These are phyloP conservation scores for Theonella swinhoei DNA, from an alignment of 37 sponge, comb jelly and placozoan species.

Conservation along the genomic window DNA sequence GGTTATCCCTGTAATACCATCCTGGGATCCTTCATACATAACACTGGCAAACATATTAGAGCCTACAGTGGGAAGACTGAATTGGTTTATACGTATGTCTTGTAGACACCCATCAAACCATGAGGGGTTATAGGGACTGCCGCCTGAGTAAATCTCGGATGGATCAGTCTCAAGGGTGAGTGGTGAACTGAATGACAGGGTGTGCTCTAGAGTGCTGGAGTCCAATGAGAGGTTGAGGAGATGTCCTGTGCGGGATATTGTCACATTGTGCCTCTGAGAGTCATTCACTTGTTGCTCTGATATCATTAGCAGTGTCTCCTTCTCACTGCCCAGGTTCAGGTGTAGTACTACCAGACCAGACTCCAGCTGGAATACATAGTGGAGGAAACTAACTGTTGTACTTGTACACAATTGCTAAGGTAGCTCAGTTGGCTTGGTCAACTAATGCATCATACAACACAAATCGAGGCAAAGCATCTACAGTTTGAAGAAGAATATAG, in stretches of 20 bases:
- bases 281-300: background rate
- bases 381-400: background rate
- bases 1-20: background rate
- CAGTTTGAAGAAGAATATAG: too few species aligned
- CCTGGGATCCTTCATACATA: background rate
- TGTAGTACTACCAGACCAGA: slow-evolving; percentile 18
- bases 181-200: slow-evolving; percentile 20
- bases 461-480: too few species aligned
- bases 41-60: slow-evolving; percentile 54
- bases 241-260: slow-evolving; percentile 25
- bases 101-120: slow-evolving; percentile 52
- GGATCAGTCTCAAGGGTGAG: slow-evolving; percentile 27
- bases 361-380: slow-evolving; percentile 12
- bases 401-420: background rate
- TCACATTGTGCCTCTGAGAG: slow-evolving; percentile 42
- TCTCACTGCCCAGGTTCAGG: slow-evolving; percentile 48
- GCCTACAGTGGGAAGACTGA: slow-evolving; percentile 32
- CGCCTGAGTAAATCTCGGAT: slow-evolving; percentile 55
- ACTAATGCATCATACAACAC: too few species aligned
- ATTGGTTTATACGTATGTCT: slow-evolving; percentile 48
- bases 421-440: too few species aligned
- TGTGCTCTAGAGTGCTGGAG: background rate
- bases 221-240: slow-evolving; percentile 25
- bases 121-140: slow-evolving; percentile 4
- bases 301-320: background rate